Evolutionary conservation across 1,140 invertebrate species (phyloP), one percentile per base, ranked within the genome.

Genomic region (Diploscapter pachys): DNA sequence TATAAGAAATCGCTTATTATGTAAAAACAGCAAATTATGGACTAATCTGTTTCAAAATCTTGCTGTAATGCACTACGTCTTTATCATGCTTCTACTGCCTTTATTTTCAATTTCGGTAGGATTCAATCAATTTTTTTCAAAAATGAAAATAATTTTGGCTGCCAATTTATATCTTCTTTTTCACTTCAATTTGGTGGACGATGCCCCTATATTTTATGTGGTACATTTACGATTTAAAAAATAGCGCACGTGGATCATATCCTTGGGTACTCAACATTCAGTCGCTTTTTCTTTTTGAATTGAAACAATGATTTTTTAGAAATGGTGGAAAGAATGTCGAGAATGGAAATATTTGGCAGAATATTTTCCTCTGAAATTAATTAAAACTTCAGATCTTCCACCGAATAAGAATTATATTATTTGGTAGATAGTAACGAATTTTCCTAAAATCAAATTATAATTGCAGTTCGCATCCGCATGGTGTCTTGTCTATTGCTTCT

Each of bases 321-420:
- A 80, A 57, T 80, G 81, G 75, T 78, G 69, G 8, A 76, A 78
- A 6, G 55, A 53, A 4, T 66, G 64, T n/a, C 13, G 63, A 8
- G 55, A 76, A 50, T 81, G 73, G 81, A 70, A 75, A 62, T 82
- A 86, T 64, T 86, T 85, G 69, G 73, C 82, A 5, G 82, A 85
- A 72, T 88, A 86, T 80, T 88, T 88, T 78, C 88, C 88, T 11
- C 76, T 87, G 2, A 79, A 78, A 50, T 77, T 88, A 13, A 77
- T 86, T 4, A 88, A 88, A 80, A 88, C 87, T 31, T 81, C 79
- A 11, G 87, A 88, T 9, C 78, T 88, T 31, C 80, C 86, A 71
- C 87, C 87, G 5, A 78, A 81, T 50, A 83, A 85, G 71, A 88
- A 88, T 71, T 88, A 88, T 68, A 85, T 88, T 49, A 83, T 88